phyloP scores from a whole-genome alignment of 2,113 vertebrate genomes.

The Maccullochella peelii region DNA sequence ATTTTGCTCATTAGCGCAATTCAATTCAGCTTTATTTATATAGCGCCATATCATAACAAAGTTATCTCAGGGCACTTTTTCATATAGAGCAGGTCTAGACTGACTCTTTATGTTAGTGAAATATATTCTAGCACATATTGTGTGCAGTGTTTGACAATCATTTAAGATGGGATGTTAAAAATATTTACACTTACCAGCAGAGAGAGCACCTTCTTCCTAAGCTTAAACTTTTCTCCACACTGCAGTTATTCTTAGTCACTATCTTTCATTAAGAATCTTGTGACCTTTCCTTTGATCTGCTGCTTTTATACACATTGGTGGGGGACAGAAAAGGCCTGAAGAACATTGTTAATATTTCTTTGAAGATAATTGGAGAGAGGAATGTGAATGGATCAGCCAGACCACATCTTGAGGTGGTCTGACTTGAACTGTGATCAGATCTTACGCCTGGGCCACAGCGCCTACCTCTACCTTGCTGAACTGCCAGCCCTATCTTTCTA shows the following conservation, averaged over 20 bases:
- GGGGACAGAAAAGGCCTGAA: slow-evolving; percentile 23
- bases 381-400: neutral
- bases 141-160: neutral
- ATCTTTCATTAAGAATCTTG: slow-evolving; percentile 9
- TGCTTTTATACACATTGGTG: slow-evolving; percentile 9
- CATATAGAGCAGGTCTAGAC: too few species aligned
- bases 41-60: too few species aligned
- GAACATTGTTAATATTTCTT: slow-evolving; percentile 42
- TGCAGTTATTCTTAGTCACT: slow-evolving; percentile 35
- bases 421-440: too few species aligned
- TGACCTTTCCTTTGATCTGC: slow-evolving; percentile 55
- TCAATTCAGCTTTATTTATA: too few species aligned
- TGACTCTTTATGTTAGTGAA: too few species aligned
- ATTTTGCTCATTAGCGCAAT: neutral
- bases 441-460: too few species aligned
- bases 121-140: neutral
- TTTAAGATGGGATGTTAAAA: neutral
- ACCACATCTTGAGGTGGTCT: neutral
- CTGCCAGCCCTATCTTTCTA: too few species aligned
- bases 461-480: too few species aligned
- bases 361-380: slow-evolving; percentile 42
- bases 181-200: slow-evolving; percentile 1
- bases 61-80: too few species aligned
- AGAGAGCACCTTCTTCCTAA: neutral
- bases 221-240: neutral